Percentiles rank a stretch among this genome's conserved stretches.
Evolutionary conservation across 2,113 vertebrate species (phyloP).

Genomic region (Pelecanus crispus): DNA sequence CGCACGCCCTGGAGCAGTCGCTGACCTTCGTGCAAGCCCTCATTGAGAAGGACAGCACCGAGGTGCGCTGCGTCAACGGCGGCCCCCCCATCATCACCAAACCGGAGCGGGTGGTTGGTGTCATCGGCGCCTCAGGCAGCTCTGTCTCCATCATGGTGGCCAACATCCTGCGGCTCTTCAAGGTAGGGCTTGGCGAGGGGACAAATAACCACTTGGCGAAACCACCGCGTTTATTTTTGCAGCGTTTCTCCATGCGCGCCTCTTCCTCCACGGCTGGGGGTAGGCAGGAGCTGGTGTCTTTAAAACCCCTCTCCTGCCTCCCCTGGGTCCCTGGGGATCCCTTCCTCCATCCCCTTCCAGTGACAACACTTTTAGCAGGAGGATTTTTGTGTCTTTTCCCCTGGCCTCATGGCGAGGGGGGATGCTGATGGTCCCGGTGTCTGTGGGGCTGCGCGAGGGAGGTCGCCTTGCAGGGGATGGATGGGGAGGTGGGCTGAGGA

Average conservation of each 20-base stretch:
- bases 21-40: slow-evolving; percentile 95
- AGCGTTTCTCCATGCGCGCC: not conserved
- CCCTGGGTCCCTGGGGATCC: not conserved
- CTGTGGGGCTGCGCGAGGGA: not conserved
- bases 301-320: not conserved
- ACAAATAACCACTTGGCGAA: not conserved
- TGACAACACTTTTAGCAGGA: not conserved
- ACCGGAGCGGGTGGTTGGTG: slow-evolving; percentile 89
- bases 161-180: slow-evolving; percentile 95
- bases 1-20: slow-evolving; percentile 94
- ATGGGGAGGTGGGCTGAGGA: not conserved
- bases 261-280: not conserved
- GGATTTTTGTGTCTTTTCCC: not conserved
- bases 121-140: slow-evolving; percentile 93
- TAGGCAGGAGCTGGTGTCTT: not conserved
- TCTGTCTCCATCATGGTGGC: slow-evolving; percentile 98
- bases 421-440: not conserved
- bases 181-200: slow-evolving; percentile 76
- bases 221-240: not conserved
- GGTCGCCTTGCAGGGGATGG: not conserved
- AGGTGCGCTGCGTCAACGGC: slow-evolving; percentile 89
- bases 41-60: slow-evolving; percentile 94
- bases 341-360: not conserved
- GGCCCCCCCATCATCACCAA: slow-evolving; percentile 95
- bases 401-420: accelerated